Conservation (phyloP, 37 sponge, comb jelly and placozoan genomes). For the Petrosia ficiformis region DNA sequence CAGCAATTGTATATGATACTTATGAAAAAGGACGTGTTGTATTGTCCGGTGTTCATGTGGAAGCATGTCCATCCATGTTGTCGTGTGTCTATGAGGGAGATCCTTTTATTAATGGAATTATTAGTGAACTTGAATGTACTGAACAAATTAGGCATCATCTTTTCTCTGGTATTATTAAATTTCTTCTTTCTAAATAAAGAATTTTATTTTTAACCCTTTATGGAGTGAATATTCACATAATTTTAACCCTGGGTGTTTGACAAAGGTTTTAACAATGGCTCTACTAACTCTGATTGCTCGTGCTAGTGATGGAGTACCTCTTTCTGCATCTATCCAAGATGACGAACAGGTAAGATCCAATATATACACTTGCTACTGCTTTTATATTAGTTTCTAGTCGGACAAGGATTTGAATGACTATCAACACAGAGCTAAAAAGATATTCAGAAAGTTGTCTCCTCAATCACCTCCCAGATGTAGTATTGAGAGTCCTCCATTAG, state of each 20-base stretch:
- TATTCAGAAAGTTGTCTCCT: conserved; percentile 81
- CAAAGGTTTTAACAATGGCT: conserved; percentile 70
- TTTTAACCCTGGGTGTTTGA: too few relatives aligned
- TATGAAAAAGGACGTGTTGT: conserved; percentile 60
- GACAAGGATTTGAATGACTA: conserved; percentile 57
- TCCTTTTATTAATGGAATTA: conserved; percentile 2
- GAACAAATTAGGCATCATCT: too few relatives aligned
- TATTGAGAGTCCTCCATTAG: conserved; percentile 74
- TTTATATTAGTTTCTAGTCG: neutral
- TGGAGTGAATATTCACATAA: neutral
- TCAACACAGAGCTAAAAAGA: conserved; percentile 85
- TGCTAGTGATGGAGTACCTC: conserved; percentile 86
- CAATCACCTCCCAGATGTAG: conserved; percentile 81
- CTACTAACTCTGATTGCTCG: conserved; percentile 90
- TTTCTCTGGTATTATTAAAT: neutral
- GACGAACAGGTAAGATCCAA: conserved; percentile 40
- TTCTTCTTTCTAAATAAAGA: neutral
- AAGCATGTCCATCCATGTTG: conserved; percentile 34
- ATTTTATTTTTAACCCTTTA: neutral
- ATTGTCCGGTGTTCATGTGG: conserved; percentile 72
- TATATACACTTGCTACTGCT: neutral
- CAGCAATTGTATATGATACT: conserved; percentile 46
- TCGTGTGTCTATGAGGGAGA: conserved; percentile 9
- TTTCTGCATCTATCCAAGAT: conserved; percentile 88
- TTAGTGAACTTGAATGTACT: too few relatives aligned